Base-by-base conservation (phyloP, 35 echinoderm and acorn worm species). In the Lytechinus pictus region DNA sequence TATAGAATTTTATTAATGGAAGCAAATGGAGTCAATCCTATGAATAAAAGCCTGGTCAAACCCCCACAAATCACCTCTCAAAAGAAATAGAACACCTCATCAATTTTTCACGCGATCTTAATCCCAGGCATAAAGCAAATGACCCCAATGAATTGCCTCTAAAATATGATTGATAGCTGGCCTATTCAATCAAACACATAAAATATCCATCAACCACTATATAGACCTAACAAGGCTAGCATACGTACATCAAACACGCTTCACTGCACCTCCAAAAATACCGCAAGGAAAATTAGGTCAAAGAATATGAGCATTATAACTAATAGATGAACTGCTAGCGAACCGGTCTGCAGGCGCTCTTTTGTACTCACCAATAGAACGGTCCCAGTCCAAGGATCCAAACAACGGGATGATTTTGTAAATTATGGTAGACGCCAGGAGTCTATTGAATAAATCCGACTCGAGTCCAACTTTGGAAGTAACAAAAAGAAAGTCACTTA, bases 41-140 rank as follows among this genome's bases (percentile, higher is more conserved):
- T 79, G 66, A 79, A 79, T 79, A 79, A 24, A 5, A 79, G 21
- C 8, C 66, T 79, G 66, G 66, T 79, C 66, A 79, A 79, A 79
- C 14, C 66, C 66, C 9, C 9, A 79, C 66, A 79, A 79, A 16
- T 79, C 19, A n/a, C 66, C 66, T n/a, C 8, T 79, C 66, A 7
- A 79, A 8, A 79, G 66, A 79, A 79, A 79, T 79, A 79, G 66
- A 79, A 79, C 66, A 79, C 66, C 66, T 79, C 66, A 79, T 79
- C 66, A 79, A 79, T 79, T 79, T 79, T 79, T 79, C 66, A 79
- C 66, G 66, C 66, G 21, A 79, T 79, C 66, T 79, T 79, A 79
- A 79, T 79, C 66, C 21, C 19, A 24, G 66, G n/a, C 66, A 79
- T 79, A 79, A 79, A 79, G 16, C 10, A 79, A 79, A 8, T 79